phyloP scores from a whole-genome alignment of 2,888 invertebrate genomes.

The Mamestra brassicae region DNA sequence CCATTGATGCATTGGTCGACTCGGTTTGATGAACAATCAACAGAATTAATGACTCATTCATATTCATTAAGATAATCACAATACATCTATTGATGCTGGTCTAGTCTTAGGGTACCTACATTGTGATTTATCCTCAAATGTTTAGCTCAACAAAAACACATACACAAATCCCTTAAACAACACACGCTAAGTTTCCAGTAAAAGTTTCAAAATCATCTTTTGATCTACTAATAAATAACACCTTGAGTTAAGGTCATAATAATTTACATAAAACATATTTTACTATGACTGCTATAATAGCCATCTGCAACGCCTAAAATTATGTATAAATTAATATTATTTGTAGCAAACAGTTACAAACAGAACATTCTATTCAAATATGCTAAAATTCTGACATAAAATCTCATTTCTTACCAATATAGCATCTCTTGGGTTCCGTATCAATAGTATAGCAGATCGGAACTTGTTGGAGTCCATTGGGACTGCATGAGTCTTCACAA shows the following conservation, averaged over 20 bases:
- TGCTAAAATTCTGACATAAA: not conserved
- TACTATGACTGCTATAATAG: not conserved
- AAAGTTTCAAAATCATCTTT: not conserved
- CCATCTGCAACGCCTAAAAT: slow-evolving; percentile 9
- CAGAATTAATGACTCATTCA: not conserved
- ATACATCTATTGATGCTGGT: not conserved
- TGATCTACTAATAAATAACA: not conserved
- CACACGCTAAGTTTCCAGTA: not conserved
- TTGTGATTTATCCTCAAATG: not conserved
- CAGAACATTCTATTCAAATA: not conserved
- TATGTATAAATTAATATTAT: slow-evolving; percentile 13
- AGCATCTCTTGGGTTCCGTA: slow-evolving; percentile 93
- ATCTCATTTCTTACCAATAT: slow-evolving; percentile 86
- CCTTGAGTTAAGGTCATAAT: slow-evolving; percentile 15
- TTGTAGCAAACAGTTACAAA: not conserved
- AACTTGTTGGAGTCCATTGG: slow-evolving; percentile 92
- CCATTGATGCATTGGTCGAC: not conserved
- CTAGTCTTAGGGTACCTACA: too few relatives aligned
- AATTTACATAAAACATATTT: slow-evolving; percentile 16
- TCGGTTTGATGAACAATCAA: not conserved
- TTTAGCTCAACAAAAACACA: not conserved
- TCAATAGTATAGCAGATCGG: slow-evolving; percentile 92
- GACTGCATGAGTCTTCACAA: slow-evolving; percentile 95
- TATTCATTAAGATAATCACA: not conserved
- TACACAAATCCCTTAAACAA: not conserved